Percentiles rank a stretch among this genome's conserved stretches.
These are phyloP conservation scores for Ostrea denselamellosa DNA, from an alignment of 1,140 invertebrate genomes.

Conservation along the genomic window DNA sequence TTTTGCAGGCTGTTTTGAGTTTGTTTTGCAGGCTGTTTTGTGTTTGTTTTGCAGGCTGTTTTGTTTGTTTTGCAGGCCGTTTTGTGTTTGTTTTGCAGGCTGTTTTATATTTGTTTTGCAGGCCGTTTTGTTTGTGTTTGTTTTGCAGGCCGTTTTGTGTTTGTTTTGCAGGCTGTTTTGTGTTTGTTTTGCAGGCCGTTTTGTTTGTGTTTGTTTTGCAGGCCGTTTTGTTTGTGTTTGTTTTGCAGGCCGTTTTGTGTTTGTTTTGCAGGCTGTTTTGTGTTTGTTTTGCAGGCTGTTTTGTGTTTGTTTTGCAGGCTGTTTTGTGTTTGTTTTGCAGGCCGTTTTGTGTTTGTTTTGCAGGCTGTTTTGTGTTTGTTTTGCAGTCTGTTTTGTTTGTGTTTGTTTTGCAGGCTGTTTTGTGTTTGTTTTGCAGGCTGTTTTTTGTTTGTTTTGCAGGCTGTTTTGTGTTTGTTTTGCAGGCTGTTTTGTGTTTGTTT, in stretches of 20 bases:
- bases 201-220: conserved; percentile 66
- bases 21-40: background rate
- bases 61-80: conserved; percentile 63
- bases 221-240: background rate
- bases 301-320: background rate
- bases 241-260: too few species aligned
- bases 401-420: too few species aligned
- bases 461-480: conserved; percentile 39
- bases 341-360: conserved; percentile 60
- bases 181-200: conserved; percentile 63
- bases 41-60: conserved; percentile 63
- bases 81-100: background rate
- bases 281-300: too few species aligned
- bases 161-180: background rate
- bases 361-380: background rate
- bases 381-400: too few species aligned
- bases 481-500: conserved; percentile 66
- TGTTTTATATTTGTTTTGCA: too few species aligned
- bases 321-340: conserved; percentile 58
- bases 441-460: background rate
- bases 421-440: too few species aligned
- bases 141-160: too few species aligned
- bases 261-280: too few species aligned
- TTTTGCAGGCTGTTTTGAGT: too few species aligned
- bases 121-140: too few species aligned